Percentiles rank a stretch among this genome's conserved stretches.
phyloP scores from a whole-genome alignment of 2,888 invertebrate genomes.

The Gastracanthus pulcherrimus region DNA sequence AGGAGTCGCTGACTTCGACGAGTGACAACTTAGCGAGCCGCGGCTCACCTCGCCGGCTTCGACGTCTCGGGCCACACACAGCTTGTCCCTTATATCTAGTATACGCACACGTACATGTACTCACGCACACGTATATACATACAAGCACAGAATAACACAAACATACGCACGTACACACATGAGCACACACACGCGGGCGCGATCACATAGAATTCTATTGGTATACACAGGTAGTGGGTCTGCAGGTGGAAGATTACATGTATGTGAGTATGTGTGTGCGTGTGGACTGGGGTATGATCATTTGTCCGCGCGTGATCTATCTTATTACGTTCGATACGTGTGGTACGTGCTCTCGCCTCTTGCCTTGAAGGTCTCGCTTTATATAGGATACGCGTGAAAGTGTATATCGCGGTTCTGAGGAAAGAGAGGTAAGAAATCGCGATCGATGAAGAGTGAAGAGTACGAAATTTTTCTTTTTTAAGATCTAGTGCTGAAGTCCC shows the following conservation, averaged over 20 bases:
- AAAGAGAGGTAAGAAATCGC: background rate
- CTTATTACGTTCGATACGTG: slow-evolving; percentile 18
- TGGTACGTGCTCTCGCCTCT: slow-evolving; percentile 5
- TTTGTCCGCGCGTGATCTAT: slow-evolving; percentile 38
- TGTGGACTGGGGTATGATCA: slow-evolving; percentile 12
- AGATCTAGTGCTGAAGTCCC: too few species aligned
- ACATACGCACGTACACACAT: too few species aligned
- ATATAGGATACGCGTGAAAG: slow-evolving; percentile 13
- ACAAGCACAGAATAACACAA: background rate
- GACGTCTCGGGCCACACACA: slow-evolving; percentile 63
- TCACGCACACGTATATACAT: background rate
- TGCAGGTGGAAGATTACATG: background rate
- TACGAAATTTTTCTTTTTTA: background rate
- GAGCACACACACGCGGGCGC: too few species aligned
- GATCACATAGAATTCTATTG: too few species aligned
- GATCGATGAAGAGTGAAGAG: background rate
- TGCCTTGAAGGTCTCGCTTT: background rate
- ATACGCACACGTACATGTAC: background rate
- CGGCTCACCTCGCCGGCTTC: slow-evolving; percentile 73
- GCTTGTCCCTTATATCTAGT: slow-evolving; percentile 54
- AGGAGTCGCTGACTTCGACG: slow-evolving; percentile 64
- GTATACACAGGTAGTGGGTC: too few species aligned
- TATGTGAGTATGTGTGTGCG: background rate
- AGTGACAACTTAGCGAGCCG: slow-evolving; percentile 76
- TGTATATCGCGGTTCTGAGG: background rate